Evolutionary conservation across 2,113 vertebrate species (phyloP).

Genomic region (Melanocharis versteri): DNA sequence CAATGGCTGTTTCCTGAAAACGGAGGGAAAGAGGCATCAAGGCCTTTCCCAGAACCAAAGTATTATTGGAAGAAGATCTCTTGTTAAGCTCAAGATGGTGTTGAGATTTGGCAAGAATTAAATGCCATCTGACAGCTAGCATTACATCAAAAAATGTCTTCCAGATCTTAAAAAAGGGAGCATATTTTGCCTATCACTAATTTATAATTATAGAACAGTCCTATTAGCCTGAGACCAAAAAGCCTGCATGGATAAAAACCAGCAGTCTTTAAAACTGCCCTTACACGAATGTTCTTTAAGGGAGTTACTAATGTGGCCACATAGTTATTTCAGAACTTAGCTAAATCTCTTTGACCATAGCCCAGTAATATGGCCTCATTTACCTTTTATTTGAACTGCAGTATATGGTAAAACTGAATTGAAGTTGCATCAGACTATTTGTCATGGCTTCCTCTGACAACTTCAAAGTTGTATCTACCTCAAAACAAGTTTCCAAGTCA

Average conservation of each 20-base stretch:
- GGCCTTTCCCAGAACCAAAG: not conserved
- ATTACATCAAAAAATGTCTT: not conserved
- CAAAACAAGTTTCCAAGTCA: constrained; percentile 16
- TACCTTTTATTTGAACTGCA: not conserved
- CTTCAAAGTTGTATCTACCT: constrained; percentile 11
- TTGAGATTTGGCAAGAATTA: not conserved
- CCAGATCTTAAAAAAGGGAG: not conserved
- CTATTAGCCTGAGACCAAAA: not conserved
- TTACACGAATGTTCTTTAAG: not conserved
- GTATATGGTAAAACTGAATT: not conserved
- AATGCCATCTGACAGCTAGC: not conserved
- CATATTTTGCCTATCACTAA: not conserved
- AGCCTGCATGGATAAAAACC: not conserved
- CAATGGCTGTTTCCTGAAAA: fast-evolving
- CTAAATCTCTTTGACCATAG: not conserved
- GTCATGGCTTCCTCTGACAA: not conserved
- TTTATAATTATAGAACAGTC: not conserved
- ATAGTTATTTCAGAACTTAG: not conserved
- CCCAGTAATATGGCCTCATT: not conserved
- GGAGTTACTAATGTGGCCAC: not conserved
- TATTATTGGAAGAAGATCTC: not conserved
- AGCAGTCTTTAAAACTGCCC: not conserved
- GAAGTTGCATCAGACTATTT: constrained; percentile 4
- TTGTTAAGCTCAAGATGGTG: not conserved
- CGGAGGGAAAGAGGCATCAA: not conserved